phyloP scores from a whole-genome alignment of 1,140 invertebrate species.

The Heliconius nattereri region DNA sequence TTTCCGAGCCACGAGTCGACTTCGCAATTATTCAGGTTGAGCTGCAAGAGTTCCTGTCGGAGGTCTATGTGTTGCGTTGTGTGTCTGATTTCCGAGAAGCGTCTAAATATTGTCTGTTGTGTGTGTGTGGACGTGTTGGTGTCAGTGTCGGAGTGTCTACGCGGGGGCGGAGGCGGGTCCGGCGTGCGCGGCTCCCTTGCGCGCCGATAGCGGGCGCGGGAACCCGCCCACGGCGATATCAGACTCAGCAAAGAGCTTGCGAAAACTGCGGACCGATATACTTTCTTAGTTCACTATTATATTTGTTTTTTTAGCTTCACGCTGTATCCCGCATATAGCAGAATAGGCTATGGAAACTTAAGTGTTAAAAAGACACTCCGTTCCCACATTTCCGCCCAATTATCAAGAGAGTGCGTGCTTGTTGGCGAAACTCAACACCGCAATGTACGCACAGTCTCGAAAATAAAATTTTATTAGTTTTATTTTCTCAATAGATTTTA shows the following conservation, averaged over 20 bases:
- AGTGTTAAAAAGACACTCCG: too few relatives aligned
- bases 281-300: conserved; percentile 34
- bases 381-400: too few relatives aligned
- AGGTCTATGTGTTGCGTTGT: conserved; percentile 58
- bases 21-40: conserved; percentile 58
- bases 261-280: conserved; percentile 75
- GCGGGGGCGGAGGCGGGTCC: conserved; percentile 69
- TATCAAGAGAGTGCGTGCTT: too few relatives aligned
- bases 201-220: conserved; percentile 71
- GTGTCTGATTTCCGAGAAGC: conserved; percentile 55
- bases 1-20: conserved; percentile 67
- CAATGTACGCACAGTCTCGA: too few relatives aligned
- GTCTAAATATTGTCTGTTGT: conserved; percentile 43
- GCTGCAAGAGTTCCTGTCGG: conserved; percentile 60
- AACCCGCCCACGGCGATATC: conserved; percentile 79
- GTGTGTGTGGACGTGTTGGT: conserved; percentile 34
- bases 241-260: conserved; percentile 82
- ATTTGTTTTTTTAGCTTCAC: too few relatives aligned
- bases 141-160: conserved; percentile 69
- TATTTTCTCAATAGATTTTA: background rate
- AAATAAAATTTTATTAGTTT: background rate
- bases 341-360: too few relatives aligned
- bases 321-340: too few relatives aligned
- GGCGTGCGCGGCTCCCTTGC: conserved; percentile 65
- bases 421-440: too few relatives aligned